Conservation (phyloP, 1,140 invertebrate species). For the Eupeodes corollae region DNA sequence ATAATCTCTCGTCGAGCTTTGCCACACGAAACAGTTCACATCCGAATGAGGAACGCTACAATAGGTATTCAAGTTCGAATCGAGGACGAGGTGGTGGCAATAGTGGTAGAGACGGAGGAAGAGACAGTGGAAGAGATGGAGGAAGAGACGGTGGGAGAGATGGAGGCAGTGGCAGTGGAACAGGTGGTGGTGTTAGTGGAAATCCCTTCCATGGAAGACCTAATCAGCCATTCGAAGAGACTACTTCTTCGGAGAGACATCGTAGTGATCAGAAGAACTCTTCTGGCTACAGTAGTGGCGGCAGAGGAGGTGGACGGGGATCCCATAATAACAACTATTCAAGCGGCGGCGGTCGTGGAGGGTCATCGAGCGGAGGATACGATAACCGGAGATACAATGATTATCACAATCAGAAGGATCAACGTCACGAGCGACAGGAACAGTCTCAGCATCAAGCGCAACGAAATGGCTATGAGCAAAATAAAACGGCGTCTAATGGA, state of each 20-base stretch:
- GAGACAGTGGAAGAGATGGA: neutral
- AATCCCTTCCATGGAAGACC: neutral
- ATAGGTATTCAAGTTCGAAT: neutral
- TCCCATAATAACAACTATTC: conserved; percentile 1
- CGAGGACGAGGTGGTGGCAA: neutral
- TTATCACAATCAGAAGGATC: no score
- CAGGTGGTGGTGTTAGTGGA: neutral
- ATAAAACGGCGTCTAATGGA: no score
- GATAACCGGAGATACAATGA: no score
- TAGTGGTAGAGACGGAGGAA: neutral
- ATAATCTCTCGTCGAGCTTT: conserved; percentile 35
- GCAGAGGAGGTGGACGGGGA: no score
- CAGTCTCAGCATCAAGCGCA: neutral
- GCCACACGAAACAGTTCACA: conserved; percentile 6
- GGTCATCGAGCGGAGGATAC: no score
- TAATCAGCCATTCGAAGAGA: no score
- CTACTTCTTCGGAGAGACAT: no score
- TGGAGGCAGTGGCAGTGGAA: neutral
- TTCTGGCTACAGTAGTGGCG: no score
- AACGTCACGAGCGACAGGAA: neutral
- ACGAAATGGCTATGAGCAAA: neutral
- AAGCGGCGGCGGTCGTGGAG: no score
- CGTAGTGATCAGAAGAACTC: no score
- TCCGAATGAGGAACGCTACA: neutral
- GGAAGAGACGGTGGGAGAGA: neutral